Evolutionary conservation across 2,888 invertebrate species (phyloP).

Genomic region (Caenorhabditis japonica): DNA sequence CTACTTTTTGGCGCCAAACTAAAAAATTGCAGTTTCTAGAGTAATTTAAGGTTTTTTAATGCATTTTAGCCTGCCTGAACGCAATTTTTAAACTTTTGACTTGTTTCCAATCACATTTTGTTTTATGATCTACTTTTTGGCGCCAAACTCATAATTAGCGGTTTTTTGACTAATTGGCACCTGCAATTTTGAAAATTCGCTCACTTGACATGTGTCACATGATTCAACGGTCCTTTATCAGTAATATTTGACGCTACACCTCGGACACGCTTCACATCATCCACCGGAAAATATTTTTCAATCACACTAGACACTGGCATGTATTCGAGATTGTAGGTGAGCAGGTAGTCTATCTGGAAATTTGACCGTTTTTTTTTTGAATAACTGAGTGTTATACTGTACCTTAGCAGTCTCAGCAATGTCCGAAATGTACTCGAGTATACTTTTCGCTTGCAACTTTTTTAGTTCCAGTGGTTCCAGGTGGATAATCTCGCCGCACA

Average conservation of each 20-base stretch:
- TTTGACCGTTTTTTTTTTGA: too few relatives aligned
- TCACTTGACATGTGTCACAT: slow-evolving; percentile 53
- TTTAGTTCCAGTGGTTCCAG: slow-evolving; percentile 76
- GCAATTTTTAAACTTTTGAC: slow-evolving; percentile 1
- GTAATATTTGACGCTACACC: slow-evolving; percentile 57
- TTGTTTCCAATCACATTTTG: slow-evolving; percentile 60
- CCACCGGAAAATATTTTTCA: slow-evolving; percentile 18
- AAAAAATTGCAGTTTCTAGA: too few relatives aligned
- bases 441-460: slow-evolving; percentile 74
- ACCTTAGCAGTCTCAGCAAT: slow-evolving; percentile 74
- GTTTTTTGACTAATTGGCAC: neutral
- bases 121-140: slow-evolving; percentile 55
- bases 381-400: too few relatives aligned
- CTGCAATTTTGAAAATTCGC: neutral
- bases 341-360: slow-evolving; percentile 49
- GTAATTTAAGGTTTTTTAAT: too few relatives aligned
- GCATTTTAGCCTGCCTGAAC: too few relatives aligned
- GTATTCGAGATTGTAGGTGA: slow-evolving; percentile 35
- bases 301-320: slow-evolving; percentile 39
- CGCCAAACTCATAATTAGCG: neutral
- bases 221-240: slow-evolving; percentile 55
- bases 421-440: slow-evolving; percentile 73
- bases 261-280: slow-evolving; percentile 37
- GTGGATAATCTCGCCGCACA: slow-evolving; percentile 62
- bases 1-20: too few relatives aligned